Conservation (phyloP, 2,113 vertebrate genomes). For the Myanophis thanlyinensis region DNA sequence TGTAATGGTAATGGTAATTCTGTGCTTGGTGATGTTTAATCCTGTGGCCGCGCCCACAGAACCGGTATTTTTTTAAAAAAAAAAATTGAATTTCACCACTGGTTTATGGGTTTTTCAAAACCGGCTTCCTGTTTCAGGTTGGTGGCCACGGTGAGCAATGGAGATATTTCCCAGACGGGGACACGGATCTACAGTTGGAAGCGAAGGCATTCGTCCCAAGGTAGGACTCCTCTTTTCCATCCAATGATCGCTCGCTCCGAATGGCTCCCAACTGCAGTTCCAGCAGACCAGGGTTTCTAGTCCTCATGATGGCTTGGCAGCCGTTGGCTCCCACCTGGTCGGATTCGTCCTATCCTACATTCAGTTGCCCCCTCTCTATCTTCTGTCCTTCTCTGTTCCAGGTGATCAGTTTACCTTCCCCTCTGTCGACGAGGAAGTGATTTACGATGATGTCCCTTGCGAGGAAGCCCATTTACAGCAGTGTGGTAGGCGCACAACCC, state of each 20-base stretch:
- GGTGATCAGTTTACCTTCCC: constrained; percentile 61
- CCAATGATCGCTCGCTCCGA: neutral
- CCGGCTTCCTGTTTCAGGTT: neutral
- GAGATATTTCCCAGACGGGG: constrained; percentile 18
- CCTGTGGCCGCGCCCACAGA: too few species aligned
- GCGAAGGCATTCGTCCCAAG: constrained; percentile 50
- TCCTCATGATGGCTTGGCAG: neutral
- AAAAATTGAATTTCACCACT: too few species aligned
- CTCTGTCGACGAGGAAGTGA: constrained; percentile 76
- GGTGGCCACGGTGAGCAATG: constrained; percentile 57
- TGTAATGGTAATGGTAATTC: too few species aligned
- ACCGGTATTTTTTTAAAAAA: too few species aligned
- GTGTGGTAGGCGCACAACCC: constrained; percentile 70
- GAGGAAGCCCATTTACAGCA: constrained; percentile 72
- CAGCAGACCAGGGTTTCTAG: neutral
- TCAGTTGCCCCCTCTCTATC: too few species aligned
- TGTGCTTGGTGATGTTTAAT: too few species aligned
- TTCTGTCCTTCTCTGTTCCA: constrained; percentile 12
- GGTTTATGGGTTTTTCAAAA: neutral
- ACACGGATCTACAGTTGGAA: constrained; percentile 55
- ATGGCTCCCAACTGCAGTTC: neutral
- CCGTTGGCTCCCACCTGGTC: accelerated
- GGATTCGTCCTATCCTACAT: neutral
- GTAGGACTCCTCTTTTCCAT: constrained; percentile 38
- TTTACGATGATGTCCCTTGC: constrained; percentile 92